Base-by-base conservation (phyloP, 92 coral and sea anemone genomes). In the Zoanthus gigantus region DNA sequence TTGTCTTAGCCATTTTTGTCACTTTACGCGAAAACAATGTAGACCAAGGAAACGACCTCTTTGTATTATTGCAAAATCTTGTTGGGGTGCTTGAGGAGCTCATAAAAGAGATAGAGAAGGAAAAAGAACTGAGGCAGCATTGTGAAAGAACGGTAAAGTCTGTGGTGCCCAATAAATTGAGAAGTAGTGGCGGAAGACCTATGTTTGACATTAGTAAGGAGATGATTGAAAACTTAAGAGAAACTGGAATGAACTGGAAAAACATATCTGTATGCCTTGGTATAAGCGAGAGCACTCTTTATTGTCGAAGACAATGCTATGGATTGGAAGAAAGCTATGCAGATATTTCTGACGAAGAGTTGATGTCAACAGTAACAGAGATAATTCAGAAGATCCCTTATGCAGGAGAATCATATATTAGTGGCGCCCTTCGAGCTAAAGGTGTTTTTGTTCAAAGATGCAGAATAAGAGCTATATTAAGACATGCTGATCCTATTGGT, bases 191-290 rank as follows among this genome's bases (percentile, higher is more conserved):
- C 8, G 82, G 90, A 61, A 86, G 90, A 75, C 93, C 93, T 76
- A 78, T 68, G 92, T 88, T 84, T 50, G 80, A 76, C 42, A 88
- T 92, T 31, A 88, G 89, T 37, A 92, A 92, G 78, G 90, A 88
- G 77, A 83, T 81, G 50, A 91, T 91, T 71, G 94, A 88, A 84
- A 61, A 67, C 34, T 82, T 91, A 28, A 78, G 88, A 78, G 90
- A 83, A 88, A 92, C 90, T 72, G 94, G 94, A 50, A 92, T 92
- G 94, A 92, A 92, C 45, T 89, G 92, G 92, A 89, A 88, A 72
- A 28, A 80, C 73, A 85, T 92, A 85, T 76, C 94, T 65, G 50
- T 72, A n/a, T 82, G 54, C 47, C 93, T 92, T 90, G 91, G 93
- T 11, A 86, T 92, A 15, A 89, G 90, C 47, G 94, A 92, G 71